Evolutionary conservation across 1,140 invertebrate genomes (phyloP).

Genomic region (Neodiprion lecontei): DNA sequence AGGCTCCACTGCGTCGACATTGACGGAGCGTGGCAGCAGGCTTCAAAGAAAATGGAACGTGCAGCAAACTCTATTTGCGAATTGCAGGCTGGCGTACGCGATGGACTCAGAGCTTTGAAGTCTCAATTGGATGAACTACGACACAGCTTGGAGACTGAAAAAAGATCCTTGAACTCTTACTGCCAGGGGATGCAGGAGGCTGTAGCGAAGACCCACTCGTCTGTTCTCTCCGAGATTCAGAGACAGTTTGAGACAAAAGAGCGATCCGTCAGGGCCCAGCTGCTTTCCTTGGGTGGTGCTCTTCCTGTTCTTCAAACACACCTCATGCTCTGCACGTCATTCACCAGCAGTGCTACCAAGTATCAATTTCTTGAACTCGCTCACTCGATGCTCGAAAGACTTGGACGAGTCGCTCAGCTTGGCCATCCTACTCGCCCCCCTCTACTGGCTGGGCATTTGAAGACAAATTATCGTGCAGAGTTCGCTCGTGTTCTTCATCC

Average conservation of each 20-base stretch:
- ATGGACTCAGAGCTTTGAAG: slow-evolving; percentile 71
- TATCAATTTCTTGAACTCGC: slow-evolving; percentile 76
- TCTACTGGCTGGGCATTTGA: slow-evolving; percentile 52
- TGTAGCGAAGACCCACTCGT: slow-evolving; percentile 70
- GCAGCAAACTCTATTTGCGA: slow-evolving; percentile 65
- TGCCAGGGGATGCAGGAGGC: slow-evolving; percentile 73
- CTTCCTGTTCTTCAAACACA: slow-evolving; percentile 73
- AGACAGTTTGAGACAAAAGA: slow-evolving; percentile 74
- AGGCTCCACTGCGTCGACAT: slow-evolving; percentile 74
- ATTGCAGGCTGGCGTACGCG: slow-evolving; percentile 69
- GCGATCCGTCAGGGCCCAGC: slow-evolving; percentile 67
- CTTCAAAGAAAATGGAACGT: slow-evolving; percentile 71
- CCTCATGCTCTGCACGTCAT: slow-evolving; percentile 71
- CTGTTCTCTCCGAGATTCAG: slow-evolving; percentile 70
- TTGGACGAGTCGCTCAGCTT: slow-evolving; percentile 70
- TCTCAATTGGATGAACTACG: slow-evolving; percentile 71
- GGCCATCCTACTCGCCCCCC: slow-evolving; percentile 70
- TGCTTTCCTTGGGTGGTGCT: slow-evolving; percentile 66
- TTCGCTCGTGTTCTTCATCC: slow-evolving; percentile 71
- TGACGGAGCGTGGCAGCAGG: slow-evolving; percentile 74
- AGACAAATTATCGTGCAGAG: slow-evolving; percentile 70
- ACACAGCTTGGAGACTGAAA: slow-evolving; percentile 71
- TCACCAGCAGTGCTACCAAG: slow-evolving; percentile 72
- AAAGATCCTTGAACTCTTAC: slow-evolving; percentile 70
- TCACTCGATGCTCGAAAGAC: slow-evolving; percentile 71